Conservation (phyloP, 2,797 vertebrate genomes). For the Glyptemys insculpta region DNA sequence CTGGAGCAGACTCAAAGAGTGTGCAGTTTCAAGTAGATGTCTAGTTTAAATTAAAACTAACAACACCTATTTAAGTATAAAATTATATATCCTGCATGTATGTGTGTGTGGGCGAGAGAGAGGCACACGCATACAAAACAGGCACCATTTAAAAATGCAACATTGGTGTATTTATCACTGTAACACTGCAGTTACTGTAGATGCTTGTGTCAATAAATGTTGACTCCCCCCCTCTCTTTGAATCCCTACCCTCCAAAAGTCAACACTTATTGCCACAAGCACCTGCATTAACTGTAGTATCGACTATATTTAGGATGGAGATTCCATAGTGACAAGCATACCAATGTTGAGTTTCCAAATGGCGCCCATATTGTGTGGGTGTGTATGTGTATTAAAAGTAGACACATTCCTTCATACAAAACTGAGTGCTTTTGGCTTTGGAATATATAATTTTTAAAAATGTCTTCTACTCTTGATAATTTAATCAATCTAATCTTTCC, state of each 20-base stretch:
- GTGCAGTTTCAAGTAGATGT: background rate
- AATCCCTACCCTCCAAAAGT: background rate
- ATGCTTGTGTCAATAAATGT: background rate
- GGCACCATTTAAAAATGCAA: background rate
- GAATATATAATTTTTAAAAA: background rate
- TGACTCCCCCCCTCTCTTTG: background rate
- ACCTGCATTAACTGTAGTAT: background rate
- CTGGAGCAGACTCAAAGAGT: background rate
- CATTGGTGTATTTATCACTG: background rate
- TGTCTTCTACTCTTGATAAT: background rate
- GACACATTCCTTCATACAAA: background rate
- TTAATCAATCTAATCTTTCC: background rate
- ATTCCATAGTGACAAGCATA: background rate
- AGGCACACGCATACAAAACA: background rate
- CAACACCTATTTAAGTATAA: background rate
- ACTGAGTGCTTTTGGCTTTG: background rate
- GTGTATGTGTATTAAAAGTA: background rate
- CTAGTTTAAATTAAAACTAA: background rate
- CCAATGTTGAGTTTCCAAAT: background rate
- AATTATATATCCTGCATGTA: accelerated
- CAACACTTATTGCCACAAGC: background rate
- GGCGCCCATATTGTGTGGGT: background rate
- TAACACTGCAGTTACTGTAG: background rate
- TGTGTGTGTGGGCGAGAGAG: background rate
- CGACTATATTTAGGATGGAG: background rate